Conservation (phyloP, 2,888 invertebrate species). For the Aethes cnicana region DNA sequence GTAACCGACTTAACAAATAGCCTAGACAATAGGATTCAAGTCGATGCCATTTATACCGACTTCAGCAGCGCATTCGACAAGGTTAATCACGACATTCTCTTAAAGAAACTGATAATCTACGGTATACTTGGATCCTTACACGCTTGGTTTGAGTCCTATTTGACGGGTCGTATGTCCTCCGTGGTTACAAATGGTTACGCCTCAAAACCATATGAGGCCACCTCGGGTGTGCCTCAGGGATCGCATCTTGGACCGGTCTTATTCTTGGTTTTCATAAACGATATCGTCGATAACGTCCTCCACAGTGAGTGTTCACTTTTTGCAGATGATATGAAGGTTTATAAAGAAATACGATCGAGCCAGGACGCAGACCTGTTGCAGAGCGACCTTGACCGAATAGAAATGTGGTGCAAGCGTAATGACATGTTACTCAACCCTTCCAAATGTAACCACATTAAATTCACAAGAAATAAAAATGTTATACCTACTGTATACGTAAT, state of each 20-base stretch:
- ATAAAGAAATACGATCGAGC: no score
- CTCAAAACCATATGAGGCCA: conserved; percentile 9
- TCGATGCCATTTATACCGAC: conserved; percentile 22
- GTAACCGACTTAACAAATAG: conserved; percentile 11
- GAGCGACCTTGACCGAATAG: no score
- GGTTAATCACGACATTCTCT: conserved; percentile 16
- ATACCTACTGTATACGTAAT: no score
- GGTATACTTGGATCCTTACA: conserved; percentile 26
- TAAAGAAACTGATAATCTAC: conserved; percentile 11
- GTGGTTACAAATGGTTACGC: conserved; percentile 16
- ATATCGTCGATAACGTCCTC: no score
- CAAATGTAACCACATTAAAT: no score
- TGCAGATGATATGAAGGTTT: no score
- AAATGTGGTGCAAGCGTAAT: no score
- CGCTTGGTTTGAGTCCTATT: conserved; percentile 26
- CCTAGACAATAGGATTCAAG: conserved; percentile 18
- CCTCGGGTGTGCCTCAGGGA: conserved; percentile 32
- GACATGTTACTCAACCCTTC: no score
- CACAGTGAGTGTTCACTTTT: no score
- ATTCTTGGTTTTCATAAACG: conserved; percentile 30
- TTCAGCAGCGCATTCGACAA: conserved; percentile 32
- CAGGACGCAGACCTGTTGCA: no score
- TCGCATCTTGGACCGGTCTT: conserved; percentile 33
- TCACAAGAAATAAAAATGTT: no score
- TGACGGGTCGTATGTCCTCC: conserved; percentile 18